Conservation (phyloP, 2,113 vertebrate species). For the Crocuta crocuta region DNA sequence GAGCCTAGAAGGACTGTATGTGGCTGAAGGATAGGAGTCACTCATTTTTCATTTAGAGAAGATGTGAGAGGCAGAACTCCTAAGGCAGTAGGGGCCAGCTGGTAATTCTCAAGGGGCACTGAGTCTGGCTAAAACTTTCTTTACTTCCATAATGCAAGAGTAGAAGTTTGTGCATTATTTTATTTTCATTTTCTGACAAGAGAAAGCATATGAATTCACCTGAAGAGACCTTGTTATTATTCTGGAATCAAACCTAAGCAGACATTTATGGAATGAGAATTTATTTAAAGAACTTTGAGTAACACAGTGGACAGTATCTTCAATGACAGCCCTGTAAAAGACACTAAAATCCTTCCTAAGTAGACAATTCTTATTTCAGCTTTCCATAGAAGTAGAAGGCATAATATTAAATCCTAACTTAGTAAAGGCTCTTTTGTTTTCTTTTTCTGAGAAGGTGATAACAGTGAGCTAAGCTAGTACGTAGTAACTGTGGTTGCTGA, state of each 20-base stretch:
- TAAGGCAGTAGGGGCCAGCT: background rate
- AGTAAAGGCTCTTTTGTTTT: background rate
- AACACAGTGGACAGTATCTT: constrained; percentile 59
- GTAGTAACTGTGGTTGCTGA: background rate
- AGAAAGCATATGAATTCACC: constrained; percentile 46
- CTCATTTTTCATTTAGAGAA: background rate
- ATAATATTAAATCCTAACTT: constrained; percentile 20
- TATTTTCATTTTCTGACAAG: constrained; percentile 55
- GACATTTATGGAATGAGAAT: constrained; percentile 62
- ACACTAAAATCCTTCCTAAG: constrained; percentile 47
- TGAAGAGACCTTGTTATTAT: constrained; percentile 37
- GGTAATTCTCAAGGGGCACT: background rate
- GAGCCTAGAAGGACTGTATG: background rate
- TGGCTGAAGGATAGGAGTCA: background rate
- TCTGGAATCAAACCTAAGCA: constrained; percentile 58
- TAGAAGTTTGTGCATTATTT: constrained; percentile 36
- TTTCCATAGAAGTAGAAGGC: background rate
- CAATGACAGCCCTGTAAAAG: constrained; percentile 27
- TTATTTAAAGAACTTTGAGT: constrained; percentile 63
- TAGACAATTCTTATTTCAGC: constrained; percentile 7
- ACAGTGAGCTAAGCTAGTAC: background rate
- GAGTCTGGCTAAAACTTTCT: background rate
- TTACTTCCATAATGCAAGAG: constrained; percentile 31
- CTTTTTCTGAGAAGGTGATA: background rate
- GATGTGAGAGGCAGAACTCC: background rate